Evolutionary conservation across 2,113 vertebrate genomes (phyloP), one percentile per base, ranked within the genome.

Genomic region (Zosterops pallidus): DNA sequence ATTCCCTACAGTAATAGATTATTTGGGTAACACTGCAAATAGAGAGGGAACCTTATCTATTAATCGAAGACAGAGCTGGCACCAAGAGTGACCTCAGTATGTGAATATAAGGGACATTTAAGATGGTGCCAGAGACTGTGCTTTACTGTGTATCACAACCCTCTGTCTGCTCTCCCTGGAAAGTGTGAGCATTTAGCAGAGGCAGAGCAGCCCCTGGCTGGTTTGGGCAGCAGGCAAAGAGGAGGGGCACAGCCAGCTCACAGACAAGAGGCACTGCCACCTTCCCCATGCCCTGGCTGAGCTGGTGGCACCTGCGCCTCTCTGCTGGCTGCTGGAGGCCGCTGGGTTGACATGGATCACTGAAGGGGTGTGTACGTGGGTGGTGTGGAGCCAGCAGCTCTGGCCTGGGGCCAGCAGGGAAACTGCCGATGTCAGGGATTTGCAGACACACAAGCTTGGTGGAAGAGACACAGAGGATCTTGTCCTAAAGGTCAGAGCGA

Each of bases 11-110:
- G 84, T 89, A 95, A 94, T 33, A 89, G 89, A 95, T 84, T 90
- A 87, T 96, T 93, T 97, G 89, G 88, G 90, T 96, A 96, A 84
- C 80, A 93, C 83, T 94, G 90, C 88, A 96, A 97, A 97, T 89
- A 95, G 64, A 78, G 86, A 72, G 37, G 42, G 62, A 93, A 86
- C 57, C 64, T 95, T 93, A 96, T 96, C 96, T 96, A 79, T 79
- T 96, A 97, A 96, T 95, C 60, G 52, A 96, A 96, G 95, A 93
- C 53, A 72, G 72, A 94, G 83, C 60, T 90, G 92, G 90, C 87
- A 93, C 78, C 75, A 68, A 56, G 23, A 90, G 12, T 46, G 86
- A 95, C 92, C 93, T 95, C 44, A 72, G 56, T 59, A 96, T 82
- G 83, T 76, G 86, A 95, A 86, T 90, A 83, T 86, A 92, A 94